Conservation (phyloP, 2,797 vertebrate genomes). For the Brachyrhaphis roseni region DNA sequence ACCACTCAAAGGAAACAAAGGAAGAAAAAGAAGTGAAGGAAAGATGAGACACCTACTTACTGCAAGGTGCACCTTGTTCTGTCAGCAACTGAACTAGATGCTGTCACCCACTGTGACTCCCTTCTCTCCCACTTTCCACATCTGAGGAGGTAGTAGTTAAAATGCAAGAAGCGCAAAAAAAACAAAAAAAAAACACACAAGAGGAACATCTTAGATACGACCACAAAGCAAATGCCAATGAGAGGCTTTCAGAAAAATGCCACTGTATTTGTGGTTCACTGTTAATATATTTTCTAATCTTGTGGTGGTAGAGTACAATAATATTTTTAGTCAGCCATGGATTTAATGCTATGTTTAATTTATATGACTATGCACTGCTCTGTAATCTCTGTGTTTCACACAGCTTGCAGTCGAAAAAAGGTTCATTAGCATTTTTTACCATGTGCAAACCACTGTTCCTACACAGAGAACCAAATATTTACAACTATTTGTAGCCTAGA, state of each 20-base stretch:
- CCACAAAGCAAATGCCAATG: constrained; percentile 14
- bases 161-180: background rate
- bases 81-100: constrained; percentile 43
- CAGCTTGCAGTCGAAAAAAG: background rate
- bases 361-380: background rate
- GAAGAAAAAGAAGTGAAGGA: constrained; percentile 8
- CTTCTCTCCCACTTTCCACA: background rate
- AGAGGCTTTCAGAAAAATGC: constrained; percentile 17
- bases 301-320: background rate
- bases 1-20: constrained; percentile 30
- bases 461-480: background rate
- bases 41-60: constrained; percentile 46
- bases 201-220: constrained; percentile 7
- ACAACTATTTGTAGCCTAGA: background rate
- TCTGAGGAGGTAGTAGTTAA: constrained; percentile 26
- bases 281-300: background rate
- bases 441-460: background rate
- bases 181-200: background rate
- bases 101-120: constrained; percentile 22
- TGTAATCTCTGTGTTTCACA: background rate
- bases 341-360: background rate
- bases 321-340: background rate
- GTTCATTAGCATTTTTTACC: background rate
- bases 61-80: constrained; percentile 30
- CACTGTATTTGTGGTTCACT: constrained; percentile 19